Conservation (phyloP, 2,113 vertebrate genomes). For the Festucalex cinctus region DNA sequence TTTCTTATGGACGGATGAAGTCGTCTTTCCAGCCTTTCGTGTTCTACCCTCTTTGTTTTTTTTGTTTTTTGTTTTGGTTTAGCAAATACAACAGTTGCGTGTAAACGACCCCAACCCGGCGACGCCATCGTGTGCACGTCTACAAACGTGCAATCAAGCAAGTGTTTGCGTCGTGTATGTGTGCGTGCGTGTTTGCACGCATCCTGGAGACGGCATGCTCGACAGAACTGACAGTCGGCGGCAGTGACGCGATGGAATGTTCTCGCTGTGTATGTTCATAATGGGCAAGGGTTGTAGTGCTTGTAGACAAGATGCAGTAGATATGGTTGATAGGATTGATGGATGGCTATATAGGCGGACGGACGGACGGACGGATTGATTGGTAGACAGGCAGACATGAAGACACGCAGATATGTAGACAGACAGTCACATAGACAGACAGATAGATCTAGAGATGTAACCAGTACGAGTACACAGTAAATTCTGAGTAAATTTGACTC, state of each 20-base stretch:
- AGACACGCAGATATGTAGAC: too few relatives aligned
- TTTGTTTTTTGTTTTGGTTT: too few relatives aligned
- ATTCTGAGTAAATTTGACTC: too few relatives aligned
- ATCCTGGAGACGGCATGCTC: too few relatives aligned
- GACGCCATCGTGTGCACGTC: not conserved
- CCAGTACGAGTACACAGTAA: too few relatives aligned
- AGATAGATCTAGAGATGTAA: not conserved
- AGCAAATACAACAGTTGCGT: conserved; percentile 34
- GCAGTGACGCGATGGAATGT: not conserved
- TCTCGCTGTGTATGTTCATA: not conserved
- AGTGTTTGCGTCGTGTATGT: conserved; percentile 54
- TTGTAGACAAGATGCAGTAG: not conserved
- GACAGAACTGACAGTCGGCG: not conserved
- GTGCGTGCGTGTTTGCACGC: conserved; percentile 22
- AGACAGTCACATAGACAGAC: not conserved
- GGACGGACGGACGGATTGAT: not conserved
- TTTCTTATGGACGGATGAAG: not conserved
- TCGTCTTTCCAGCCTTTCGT: not conserved
- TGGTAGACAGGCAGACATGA: too few relatives aligned
- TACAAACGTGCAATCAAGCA: conserved; percentile 50
- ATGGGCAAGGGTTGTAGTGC: not conserved
- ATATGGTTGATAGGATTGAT: not conserved
- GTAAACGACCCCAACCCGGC: conserved; percentile 22
- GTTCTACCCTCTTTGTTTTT: conserved; percentile 35
- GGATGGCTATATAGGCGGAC: not conserved